Base-by-base conservation (phyloP, 2,888 invertebrate species). In the Drosophila neutralis region DNA sequence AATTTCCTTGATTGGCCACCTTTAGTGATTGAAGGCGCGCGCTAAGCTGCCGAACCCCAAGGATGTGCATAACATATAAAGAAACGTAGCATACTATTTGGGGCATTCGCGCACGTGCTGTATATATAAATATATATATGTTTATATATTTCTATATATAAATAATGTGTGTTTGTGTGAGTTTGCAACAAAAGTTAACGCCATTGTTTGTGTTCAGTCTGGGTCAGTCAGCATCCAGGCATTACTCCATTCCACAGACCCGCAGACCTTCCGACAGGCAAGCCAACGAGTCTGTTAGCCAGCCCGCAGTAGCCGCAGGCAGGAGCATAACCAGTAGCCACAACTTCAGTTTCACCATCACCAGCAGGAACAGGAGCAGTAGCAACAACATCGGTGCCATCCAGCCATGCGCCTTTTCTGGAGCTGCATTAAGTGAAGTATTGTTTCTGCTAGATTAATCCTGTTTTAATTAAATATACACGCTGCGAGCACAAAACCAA, bases 401-500 rank as follows among this genome's bases (percentile, higher is more conserved):
- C 40, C 62, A 52, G 69, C 63, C 56, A 57, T 81, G 63, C 68
- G 79, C 66, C 67, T 58, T 49, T 69, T 70, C 69, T 69, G 74
- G 54, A 65, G 80, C 83, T 85, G 87, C 91, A 87, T 87, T 87
- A 90, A 87, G 87, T 87, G 91, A 87, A 87, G 87, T 90, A 87
- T 90, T 87, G 87, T 90, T 87, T 87, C 91, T 87, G 87, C 91
- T 87, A 87, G 87, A 87, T 87, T 87, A 87, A 87, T 87, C 90
- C 91, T 83, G 87, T 90, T 87, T 87, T 87, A 87, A 87, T 87
- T 87, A 87, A 87, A 87, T 87, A 87, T 87, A 90, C 87, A 88
- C 91, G 90, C 91, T 87, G 87, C 75, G 86, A 89, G 91, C 88
- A 84, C 75, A 90, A 88, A 90, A 90, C 90, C 90, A 87, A 90